These are phyloP conservation scores for Aleadryas rufinucha DNA, from an alignment of 2,113 vertebrate species.

Conservation along the genomic window DNA sequence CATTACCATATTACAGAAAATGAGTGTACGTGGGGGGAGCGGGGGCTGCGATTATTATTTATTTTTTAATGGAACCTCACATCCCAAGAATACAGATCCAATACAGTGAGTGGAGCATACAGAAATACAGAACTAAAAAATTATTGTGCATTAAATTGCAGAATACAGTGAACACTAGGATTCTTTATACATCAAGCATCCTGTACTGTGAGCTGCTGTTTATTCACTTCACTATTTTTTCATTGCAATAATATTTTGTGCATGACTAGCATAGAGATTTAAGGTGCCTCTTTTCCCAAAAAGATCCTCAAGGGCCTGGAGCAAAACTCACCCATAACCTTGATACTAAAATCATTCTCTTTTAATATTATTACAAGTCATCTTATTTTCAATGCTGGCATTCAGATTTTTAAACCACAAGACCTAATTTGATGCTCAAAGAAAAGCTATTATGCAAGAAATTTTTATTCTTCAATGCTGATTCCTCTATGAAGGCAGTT, in stretches of 20 bases:
- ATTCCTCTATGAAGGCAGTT: conserved; percentile 8
- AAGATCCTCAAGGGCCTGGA: neutral
- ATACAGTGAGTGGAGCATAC: conserved; percentile 22
- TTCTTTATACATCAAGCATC: conserved; percentile 9
- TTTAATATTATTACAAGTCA: conserved; percentile 27
- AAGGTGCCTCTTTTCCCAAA: conserved; percentile 15
- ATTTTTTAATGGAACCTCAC: conserved; percentile 74
- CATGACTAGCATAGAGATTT: conserved; percentile 46
- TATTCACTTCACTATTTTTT: conserved; percentile 38
- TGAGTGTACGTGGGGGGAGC: conserved; percentile 61
- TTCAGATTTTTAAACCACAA: conserved; percentile 25
- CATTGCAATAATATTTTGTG: conserved; percentile 17
- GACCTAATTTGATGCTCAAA: neutral
- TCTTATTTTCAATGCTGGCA: conserved; percentile 3
- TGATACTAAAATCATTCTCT: conserved; percentile 17
- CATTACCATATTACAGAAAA: conserved; percentile 83
- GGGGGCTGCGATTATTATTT: conserved; percentile 71
- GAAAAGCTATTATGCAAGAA: neutral
- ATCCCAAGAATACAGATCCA: conserved; percentile 72
- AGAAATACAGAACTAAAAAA: conserved; percentile 65
- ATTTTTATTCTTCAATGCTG: neutral
- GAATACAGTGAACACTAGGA: conserved; percentile 42
- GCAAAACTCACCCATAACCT: conserved; percentile 29
- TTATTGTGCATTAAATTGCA: conserved; percentile 45
- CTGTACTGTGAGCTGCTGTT: conserved; percentile 22